Conservation (phyloP, 1,140 invertebrate genomes). For the Aphaenogaster rudis region DNA sequence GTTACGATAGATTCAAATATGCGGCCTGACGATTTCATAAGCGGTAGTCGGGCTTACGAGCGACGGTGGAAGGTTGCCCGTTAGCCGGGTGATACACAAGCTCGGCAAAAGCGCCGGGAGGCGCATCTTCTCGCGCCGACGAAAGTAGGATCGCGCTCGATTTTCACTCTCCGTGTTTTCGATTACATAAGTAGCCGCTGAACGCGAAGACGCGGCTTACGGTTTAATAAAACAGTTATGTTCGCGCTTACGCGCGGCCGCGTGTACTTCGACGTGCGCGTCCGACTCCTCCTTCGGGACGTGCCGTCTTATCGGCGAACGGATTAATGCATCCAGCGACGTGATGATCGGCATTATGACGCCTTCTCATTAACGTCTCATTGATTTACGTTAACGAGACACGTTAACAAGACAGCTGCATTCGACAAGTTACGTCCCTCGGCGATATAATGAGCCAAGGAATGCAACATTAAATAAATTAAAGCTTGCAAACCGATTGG, state of each 20-base stretch:
- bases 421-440: background rate
- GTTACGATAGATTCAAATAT: constrained; percentile 54
- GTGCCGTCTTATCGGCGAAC: constrained; percentile 20
- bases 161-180: constrained; percentile 86
- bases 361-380: background rate
- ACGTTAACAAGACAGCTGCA: background rate
- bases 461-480: background rate
- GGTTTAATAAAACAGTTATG: constrained; percentile 85
- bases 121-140: constrained; percentile 74
- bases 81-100: constrained; percentile 72
- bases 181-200: constrained; percentile 82
- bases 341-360: background rate
- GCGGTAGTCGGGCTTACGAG: constrained; percentile 19
- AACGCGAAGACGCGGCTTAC: constrained; percentile 77
- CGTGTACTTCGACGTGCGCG: constrained; percentile 37
- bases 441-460: background rate
- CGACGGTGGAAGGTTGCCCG: constrained; percentile 62
- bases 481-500: background rate
- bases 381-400: background rate
- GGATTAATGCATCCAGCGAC: background rate
- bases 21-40: constrained; percentile 31
- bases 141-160: constrained; percentile 82
- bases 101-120: constrained; percentile 73
- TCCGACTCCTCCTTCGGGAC: background rate
- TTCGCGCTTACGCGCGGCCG: constrained; percentile 62